phyloP scores from a whole-genome alignment of 2,797 vertebrate species.

The Hypotaenidia philippensis region DNA sequence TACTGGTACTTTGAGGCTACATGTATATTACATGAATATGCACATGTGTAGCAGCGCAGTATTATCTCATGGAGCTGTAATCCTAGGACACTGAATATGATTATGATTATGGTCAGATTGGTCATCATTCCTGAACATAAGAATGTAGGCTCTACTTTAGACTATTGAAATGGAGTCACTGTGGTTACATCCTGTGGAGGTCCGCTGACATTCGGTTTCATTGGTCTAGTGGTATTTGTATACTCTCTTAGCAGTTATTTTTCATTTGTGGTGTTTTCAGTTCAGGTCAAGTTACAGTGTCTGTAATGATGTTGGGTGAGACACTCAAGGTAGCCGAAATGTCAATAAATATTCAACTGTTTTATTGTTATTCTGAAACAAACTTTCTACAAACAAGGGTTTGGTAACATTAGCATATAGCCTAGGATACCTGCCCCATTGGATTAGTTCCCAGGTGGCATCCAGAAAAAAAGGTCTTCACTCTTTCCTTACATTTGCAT shows the following conservation, averaged over 20 bases:
- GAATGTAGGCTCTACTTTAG: not conserved
- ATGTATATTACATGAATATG: not conserved
- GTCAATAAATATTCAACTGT: not conserved
- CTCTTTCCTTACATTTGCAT: not conserved
- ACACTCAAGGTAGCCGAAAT: not conserved
- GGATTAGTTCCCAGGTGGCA: not conserved
- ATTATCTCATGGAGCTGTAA: not conserved
- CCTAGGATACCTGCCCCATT: not conserved
- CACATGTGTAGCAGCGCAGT: not conserved
- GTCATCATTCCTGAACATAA: not conserved
- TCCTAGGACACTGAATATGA: not conserved
- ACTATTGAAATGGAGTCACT: not conserved
- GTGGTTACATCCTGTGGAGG: not conserved
- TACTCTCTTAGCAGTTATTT: not conserved
- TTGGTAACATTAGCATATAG: not conserved
- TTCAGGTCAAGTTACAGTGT: not conserved
- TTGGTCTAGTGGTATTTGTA: not conserved
- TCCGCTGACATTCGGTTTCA: not conserved
- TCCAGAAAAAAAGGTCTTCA: not conserved
- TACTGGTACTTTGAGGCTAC: not conserved
- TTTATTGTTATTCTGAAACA: not conserved
- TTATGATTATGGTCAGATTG: accelerated
- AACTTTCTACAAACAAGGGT: not conserved
- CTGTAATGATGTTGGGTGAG: not conserved
- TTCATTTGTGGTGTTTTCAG: not conserved